Evolutionary conservation across 2,888 invertebrate genomes (phyloP), one percentile per base, ranked within the genome.

Genomic region (Galerucella calmariensis): DNA sequence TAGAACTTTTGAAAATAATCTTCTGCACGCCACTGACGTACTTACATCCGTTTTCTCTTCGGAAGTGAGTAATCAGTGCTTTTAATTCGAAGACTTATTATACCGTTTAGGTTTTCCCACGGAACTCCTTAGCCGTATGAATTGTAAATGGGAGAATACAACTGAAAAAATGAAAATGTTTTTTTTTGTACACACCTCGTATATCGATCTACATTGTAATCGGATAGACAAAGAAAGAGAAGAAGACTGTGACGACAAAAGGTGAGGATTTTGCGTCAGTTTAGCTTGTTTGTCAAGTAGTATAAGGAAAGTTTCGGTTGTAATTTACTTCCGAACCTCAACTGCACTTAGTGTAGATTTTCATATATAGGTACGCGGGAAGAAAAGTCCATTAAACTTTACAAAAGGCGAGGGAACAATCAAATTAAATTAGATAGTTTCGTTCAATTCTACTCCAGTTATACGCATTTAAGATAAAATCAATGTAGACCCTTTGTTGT

Each of bases 41-140:
- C 20, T 24, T 24, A 20, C 16, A 24, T 48, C 46, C 46, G 46
- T 58, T 58, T 16, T 58, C 77, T 77, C 75, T 75, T 80, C 77
- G 81, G 81, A 81, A 81, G 79, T 80, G 79, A 79, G 77, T 81
- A 81, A 81, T 81, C 75, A 74, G 65, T 63, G 69, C 66, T 59
- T 35, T 79, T 79, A 78, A 78, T 78, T 77, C 76, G 69, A 58
- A 16, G 75, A 65, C 77, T 66, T 73, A 71, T 74, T 71, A 75
- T 72, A 76, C 73, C 56, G 74, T 74, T 76, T 69, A 53, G 71
- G 61, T 72, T 74, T 73, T 67, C 62, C 59, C 72, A 65, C 62
- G 67, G 66, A 72, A 72, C 74, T 74, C 67, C 51, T 46, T 53
- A 24, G 16, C 16, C 58, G 58, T 16, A 58, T 16, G 16, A 16